Evolutionary conservation across 30 jellyfish, hydroid and myxozoan genomes (phyloP).

Genomic region (Aurelia sp.): DNA sequence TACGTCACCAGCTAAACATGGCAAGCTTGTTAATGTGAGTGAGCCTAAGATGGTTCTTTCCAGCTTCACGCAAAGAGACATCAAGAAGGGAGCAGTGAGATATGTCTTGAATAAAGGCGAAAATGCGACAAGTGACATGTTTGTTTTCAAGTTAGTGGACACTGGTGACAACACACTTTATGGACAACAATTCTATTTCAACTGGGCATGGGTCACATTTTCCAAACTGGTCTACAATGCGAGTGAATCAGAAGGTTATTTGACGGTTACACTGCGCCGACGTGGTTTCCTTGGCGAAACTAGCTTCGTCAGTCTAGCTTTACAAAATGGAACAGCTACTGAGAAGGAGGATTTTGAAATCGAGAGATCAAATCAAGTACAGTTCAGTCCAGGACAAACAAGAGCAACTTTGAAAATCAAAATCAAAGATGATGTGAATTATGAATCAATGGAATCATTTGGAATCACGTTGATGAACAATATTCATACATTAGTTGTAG

Average conservation of each 20-base stretch:
- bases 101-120: slow-evolving; percentile 66
- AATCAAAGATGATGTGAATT: slow-evolving; percentile 71
- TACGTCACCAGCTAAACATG: slow-evolving; percentile 81
- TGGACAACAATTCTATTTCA: slow-evolving; percentile 82
- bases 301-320: slow-evolving; percentile 70
- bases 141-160: slow-evolving; percentile 82
- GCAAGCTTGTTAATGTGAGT: slow-evolving; percentile 68
- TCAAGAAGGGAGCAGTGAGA: slow-evolving; percentile 62
- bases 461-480: slow-evolving; percentile 47
- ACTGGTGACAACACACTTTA: slow-evolving; percentile 74
- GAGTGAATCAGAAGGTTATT: slow-evolving; percentile 83
- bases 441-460: slow-evolving; percentile 75
- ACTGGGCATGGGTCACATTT: slow-evolving; percentile 94
- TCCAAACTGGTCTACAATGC: slow-evolving; percentile 58
- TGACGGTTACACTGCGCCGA: slow-evolving; percentile 63
- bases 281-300: slow-evolving; percentile 90
- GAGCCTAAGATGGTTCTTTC: slow-evolving; percentile 37
- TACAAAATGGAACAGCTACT: slow-evolving; percentile 76
- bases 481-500: slow-evolving; percentile 65
- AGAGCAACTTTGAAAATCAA: slow-evolving; percentile 65
- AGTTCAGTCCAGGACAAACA: slow-evolving; percentile 89
- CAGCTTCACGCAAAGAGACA: slow-evolving; percentile 81
- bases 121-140: slow-evolving; percentile 85
- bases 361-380: slow-evolving; percentile 72
- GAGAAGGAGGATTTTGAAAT: slow-evolving; percentile 66